These are phyloP conservation scores for Caenorhabditis virilis DNA, from an alignment of 2,888 invertebrate genomes.

Conservation along the genomic window DNA sequence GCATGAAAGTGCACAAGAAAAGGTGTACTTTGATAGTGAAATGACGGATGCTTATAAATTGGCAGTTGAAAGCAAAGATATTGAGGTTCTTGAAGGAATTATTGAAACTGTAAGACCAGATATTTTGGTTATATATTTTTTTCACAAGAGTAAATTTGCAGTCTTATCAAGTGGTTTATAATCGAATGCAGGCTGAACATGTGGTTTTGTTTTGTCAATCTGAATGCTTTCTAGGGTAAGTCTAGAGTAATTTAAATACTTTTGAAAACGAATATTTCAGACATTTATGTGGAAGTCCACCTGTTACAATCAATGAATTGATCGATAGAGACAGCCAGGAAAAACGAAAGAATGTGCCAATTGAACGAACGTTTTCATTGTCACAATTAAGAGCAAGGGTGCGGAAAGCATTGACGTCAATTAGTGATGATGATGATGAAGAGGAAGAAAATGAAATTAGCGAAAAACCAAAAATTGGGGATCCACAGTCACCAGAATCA, in stretches of 20 bases:
- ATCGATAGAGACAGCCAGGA: slow-evolving; percentile 32
- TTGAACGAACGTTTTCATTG: slow-evolving; percentile 27
- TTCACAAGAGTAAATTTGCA: too few relatives aligned
- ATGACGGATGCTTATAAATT: slow-evolving; percentile 25
- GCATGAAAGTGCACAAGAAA: slow-evolving; percentile 57
- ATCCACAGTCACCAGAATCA: slow-evolving; percentile 35
- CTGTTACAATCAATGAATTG: slow-evolving; percentile 58
- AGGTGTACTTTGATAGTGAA: slow-evolving; percentile 45
- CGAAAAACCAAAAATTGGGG: too few relatives aligned
- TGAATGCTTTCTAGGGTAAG: slow-evolving; percentile 63
- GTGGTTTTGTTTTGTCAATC: slow-evolving; percentile 67
- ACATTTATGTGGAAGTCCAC: slow-evolving; percentile 62
- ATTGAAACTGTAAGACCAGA: too few relatives aligned
- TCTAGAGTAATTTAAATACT: too few relatives aligned
- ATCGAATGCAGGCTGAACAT: slow-evolving; percentile 57
- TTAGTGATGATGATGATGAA: slow-evolving; percentile 20
- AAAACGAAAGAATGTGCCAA: slow-evolving; percentile 6
- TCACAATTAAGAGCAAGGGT: slow-evolving; percentile 33
- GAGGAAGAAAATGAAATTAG: slow-evolving; percentile 4
- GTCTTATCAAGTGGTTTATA: slow-evolving; percentile 62
- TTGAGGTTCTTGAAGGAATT: slow-evolving; percentile 37
- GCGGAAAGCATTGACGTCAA: slow-evolving; percentile 27
- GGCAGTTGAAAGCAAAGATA: slow-evolving; percentile 40
- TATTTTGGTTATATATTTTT: too few relatives aligned
- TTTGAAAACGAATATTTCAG: too few relatives aligned